These are phyloP conservation scores for Peribatodes rhomboidaria DNA, from an alignment of 2,888 invertebrate species.

Conservation along the genomic window DNA sequence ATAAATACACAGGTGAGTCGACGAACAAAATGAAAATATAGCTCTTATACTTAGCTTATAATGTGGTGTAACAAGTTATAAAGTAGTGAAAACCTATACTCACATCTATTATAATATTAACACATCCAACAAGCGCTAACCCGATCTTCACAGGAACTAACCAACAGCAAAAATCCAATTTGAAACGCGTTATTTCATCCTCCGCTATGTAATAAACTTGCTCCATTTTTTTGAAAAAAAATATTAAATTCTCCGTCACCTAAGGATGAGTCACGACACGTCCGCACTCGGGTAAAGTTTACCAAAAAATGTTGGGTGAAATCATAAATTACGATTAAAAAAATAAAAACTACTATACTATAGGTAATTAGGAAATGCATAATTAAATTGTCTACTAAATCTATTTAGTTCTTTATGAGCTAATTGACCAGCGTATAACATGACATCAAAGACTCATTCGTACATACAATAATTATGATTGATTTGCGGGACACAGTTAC, in stretches of 20 bases:
- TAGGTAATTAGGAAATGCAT: conserved; percentile 70
- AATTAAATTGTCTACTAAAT: conserved; percentile 67
- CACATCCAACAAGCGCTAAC: conserved; percentile 63
- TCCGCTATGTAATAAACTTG: conserved; percentile 60
- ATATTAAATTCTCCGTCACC: conserved; percentile 7
- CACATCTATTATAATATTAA: conserved; percentile 66
- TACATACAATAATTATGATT: conserved; percentile 2
- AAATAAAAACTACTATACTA: conserved; percentile 35
- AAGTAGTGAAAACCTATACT: conserved; percentile 47
- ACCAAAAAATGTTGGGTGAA: conserved; percentile 39
- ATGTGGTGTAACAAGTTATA: background rate
- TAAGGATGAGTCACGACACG: conserved; percentile 24
- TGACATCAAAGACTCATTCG: background rate
- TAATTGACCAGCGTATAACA: conserved; percentile 55
- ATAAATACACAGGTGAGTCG: too few relatives aligned
- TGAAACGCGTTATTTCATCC: conserved; percentile 59
- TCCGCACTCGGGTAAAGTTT: conserved; percentile 40
- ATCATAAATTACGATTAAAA: conserved; percentile 19
- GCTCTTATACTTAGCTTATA: background rate
- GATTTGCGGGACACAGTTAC: conserved; percentile 17
- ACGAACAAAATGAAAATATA: background rate
- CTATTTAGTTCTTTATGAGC: conserved; percentile 51
- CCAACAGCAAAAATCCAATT: conserved; percentile 68
- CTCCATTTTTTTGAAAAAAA: conserved; percentile 37
- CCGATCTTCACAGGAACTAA: conserved; percentile 66